A percentile compares a stretch with the other conserved stretches of the same genome.
Conservation (phyloP, 2,888 invertebrate genomes). For the Sericinus montela region DNA sequence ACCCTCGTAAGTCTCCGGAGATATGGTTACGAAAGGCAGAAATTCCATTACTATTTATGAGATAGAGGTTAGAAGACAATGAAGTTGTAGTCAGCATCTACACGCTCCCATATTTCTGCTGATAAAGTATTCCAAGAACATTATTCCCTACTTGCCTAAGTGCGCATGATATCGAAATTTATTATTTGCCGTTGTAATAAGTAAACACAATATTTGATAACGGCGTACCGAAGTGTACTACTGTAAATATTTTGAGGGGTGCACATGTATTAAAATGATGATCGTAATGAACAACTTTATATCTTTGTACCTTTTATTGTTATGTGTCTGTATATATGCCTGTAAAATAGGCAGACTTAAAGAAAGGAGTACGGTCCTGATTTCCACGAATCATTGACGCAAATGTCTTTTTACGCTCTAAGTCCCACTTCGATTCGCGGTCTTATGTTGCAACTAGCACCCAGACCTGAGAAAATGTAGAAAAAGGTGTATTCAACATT, state of each 20-base stretch:
- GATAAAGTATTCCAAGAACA: slow-evolving; percentile 17
- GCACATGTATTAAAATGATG: neutral
- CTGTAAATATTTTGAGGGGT: neutral
- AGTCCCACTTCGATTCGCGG: too few species aligned
- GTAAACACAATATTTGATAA: slow-evolving; percentile 13
- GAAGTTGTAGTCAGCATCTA: slow-evolving; percentile 17
- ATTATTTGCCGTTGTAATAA: slow-evolving; percentile 6
- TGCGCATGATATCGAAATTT: slow-evolving; percentile 15
- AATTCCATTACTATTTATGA: slow-evolving; percentile 49
- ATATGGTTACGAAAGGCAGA: slow-evolving; percentile 40
- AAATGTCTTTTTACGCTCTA: too few species aligned
- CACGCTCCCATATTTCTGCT: slow-evolving; percentile 16
- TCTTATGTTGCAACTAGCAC: too few species aligned
- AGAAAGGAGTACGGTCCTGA: too few species aligned
- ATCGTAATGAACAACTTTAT: too few species aligned
- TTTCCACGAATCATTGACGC: too few species aligned
- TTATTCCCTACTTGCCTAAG: slow-evolving; percentile 17
- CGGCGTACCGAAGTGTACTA: slow-evolving; percentile 2
- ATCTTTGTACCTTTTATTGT: too few species aligned
- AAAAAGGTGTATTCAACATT: too few species aligned
- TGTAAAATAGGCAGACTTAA: too few species aligned
- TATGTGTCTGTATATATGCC: too few species aligned
- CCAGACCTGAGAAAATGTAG: too few species aligned
- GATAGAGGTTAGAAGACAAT: slow-evolving; percentile 36
- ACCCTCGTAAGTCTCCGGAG: slow-evolving; percentile 49